Evolutionary conservation across 2,113 vertebrate genomes (phyloP).

Genomic region (Atrichornis clamosus): DNA sequence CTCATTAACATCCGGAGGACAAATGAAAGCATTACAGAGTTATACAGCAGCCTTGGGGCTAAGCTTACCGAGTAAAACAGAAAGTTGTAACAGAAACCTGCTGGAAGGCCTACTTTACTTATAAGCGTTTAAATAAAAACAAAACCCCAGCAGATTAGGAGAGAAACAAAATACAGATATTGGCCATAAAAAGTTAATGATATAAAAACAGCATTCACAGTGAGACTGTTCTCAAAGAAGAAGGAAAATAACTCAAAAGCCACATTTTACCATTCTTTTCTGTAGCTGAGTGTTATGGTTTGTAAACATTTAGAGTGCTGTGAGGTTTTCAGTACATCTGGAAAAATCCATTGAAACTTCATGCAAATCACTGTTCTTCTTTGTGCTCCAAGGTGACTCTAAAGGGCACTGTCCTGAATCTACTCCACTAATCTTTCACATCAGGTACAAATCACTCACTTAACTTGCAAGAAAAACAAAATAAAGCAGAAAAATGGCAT

Average conservation of each 20-base stretch:
- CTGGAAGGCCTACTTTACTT: background rate
- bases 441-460: background rate
- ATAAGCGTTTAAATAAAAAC: constrained; percentile 27
- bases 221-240: background rate
- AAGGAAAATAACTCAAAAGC: background rate
- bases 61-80: background rate
- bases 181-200: background rate
- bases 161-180: background rate
- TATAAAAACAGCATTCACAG: background rate
- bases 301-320: background rate
- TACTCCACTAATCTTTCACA: background rate
- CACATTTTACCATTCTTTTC: background rate
- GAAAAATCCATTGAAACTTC: background rate
- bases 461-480: background rate
- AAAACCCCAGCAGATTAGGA: background rate
- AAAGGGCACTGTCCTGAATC: background rate
- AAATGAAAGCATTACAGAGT: background rate
- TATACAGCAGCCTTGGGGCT: background rate
- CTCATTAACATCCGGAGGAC: background rate
- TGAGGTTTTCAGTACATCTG: background rate
- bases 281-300: background rate
- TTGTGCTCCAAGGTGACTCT: background rate
- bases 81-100: background rate
- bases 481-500: background rate
- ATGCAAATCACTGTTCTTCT: background rate